A percentile compares a stretch with the other conserved stretches of the same genome.
Evolutionary conservation across 2,113 vertebrate genomes (phyloP).

Genomic region (Procavia capensis): DNA sequence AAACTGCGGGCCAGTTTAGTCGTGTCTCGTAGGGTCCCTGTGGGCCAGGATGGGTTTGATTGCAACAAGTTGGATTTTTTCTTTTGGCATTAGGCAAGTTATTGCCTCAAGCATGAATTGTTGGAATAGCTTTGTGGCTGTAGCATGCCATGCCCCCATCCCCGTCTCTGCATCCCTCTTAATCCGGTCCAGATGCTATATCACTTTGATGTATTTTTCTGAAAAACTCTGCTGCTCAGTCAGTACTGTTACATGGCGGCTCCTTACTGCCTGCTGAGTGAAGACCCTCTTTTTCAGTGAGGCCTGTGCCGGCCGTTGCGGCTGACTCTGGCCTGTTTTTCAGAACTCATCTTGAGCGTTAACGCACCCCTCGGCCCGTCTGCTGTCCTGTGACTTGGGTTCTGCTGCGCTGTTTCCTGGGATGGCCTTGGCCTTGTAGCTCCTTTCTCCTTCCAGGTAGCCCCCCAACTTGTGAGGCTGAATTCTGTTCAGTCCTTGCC

Average conservation of each 20-base stretch:
- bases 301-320: background rate
- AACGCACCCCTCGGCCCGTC: background rate
- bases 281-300: background rate
- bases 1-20: too few relatives aligned
- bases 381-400: background rate
- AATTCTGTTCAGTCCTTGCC: background rate
- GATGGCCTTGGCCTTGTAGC: background rate
- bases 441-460: background rate
- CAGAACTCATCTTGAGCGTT: background rate
- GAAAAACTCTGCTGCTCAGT: background rate
- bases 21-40: too few relatives aligned
- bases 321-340: background rate
- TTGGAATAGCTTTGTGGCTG: background rate
- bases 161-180: fast-evolving
- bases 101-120: too few relatives aligned
- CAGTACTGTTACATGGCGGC: background rate
- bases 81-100: background rate
- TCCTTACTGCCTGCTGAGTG: background rate
- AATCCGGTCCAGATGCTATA: background rate
- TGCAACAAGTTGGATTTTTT: background rate
- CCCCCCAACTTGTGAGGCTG: background rate
- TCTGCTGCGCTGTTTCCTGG: background rate
- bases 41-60: background rate
- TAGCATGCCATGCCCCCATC: fast-evolving
- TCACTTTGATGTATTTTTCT: background rate